These are phyloP conservation scores for Neomorphus geoffroyi DNA, from an alignment of 2,797 vertebrate species.

Conservation along the genomic window DNA sequence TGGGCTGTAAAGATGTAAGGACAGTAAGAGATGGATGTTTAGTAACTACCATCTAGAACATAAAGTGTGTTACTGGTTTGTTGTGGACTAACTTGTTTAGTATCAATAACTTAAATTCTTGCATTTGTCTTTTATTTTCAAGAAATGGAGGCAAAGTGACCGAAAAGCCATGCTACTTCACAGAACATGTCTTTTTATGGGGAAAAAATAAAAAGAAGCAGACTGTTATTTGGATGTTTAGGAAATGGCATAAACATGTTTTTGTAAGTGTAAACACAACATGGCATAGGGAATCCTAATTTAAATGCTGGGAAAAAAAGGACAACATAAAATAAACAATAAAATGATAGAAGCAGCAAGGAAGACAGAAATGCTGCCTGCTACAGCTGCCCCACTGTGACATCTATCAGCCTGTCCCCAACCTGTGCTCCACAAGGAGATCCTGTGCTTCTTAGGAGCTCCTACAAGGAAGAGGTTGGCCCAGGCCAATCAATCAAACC, in stretches of 20 bases:
- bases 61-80: not conserved
- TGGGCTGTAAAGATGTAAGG: not conserved
- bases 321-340: not conserved
- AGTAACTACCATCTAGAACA: not conserved
- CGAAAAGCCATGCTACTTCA: not conserved
- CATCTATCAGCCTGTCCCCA: not conserved
- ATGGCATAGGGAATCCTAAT: not conserved
- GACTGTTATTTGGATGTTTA: not conserved
- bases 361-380: not conserved
- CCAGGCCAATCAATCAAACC: not conserved
- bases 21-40: not conserved
- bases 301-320: not conserved
- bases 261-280: not conserved
- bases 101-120: not conserved
- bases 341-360: not conserved
- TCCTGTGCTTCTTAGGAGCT: not conserved
- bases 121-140: not conserved
- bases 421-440: not conserved
- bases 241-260: not conserved
- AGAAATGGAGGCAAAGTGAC: not conserved
- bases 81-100: not conserved
- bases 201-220: not conserved
- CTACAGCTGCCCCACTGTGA: not conserved
- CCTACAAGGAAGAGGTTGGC: not conserved
- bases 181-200: not conserved